Conservation (phyloP, 2,797 vertebrate species). For the Malacoctenus gilli region DNA sequence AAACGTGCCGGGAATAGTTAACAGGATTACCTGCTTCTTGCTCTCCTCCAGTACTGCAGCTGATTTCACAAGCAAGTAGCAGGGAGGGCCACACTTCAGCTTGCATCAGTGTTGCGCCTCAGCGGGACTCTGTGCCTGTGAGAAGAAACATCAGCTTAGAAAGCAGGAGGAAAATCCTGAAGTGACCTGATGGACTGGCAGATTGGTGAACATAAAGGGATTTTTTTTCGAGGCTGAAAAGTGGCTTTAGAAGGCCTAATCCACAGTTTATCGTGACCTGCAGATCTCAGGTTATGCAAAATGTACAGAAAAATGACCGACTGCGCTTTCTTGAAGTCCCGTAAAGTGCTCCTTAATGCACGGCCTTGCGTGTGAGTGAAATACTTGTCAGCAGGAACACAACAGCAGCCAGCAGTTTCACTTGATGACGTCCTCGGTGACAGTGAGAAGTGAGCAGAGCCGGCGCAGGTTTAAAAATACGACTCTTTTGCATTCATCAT, state of each 20-base stretch:
- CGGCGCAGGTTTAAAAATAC: constrained; percentile 13
- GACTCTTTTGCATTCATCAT: constrained; percentile 12
- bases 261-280: background rate
- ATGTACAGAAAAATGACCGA: background rate
- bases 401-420: constrained; percentile 13
- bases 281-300: background rate
- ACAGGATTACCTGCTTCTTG: constrained; percentile 44
- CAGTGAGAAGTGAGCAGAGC: constrained; percentile 9
- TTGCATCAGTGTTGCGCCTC: constrained; percentile 37
- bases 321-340: constrained; percentile 1
- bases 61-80: constrained; percentile 45
- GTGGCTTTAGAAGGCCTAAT: background rate
- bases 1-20: constrained; percentile 48
- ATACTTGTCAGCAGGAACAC: background rate
- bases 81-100: constrained; percentile 28
- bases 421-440: constrained; percentile 8
- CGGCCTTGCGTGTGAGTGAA: background rate
- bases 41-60: constrained; percentile 39
- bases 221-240: constrained; percentile 5
- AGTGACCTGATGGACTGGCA: constrained; percentile 15
- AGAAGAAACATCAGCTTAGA: constrained; percentile 32
- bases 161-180: constrained; percentile 12
- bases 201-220: background rate
- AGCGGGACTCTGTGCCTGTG: constrained; percentile 14
- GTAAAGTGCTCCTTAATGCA: background rate